Percentiles rank a stretch among this genome's conserved stretches.
Evolutionary conservation across 1,140 invertebrate genomes (phyloP).

Genomic region (Antheraea pernyi): DNA sequence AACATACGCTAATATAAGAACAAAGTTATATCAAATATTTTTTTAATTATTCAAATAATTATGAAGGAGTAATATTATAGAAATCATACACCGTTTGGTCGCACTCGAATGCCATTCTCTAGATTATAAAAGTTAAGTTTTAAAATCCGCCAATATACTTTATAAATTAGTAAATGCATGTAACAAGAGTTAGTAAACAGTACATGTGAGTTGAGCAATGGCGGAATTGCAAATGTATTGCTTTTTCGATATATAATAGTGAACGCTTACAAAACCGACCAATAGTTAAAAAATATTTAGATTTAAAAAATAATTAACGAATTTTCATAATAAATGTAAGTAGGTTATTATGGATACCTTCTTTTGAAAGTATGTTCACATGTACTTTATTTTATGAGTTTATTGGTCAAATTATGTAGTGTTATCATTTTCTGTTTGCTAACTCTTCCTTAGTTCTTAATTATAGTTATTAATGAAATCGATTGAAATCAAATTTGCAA

Average conservation of each 20-base stretch:
- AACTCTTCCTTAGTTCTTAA: not conserved
- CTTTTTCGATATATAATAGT: not conserved
- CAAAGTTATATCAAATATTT: too few relatives aligned
- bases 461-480: not conserved
- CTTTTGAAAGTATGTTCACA: not conserved
- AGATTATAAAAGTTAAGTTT: conserved; percentile 34
- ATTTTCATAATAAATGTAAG: not conserved
- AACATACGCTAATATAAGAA: too few relatives aligned
- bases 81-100: not conserved
- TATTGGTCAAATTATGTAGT: not conserved
- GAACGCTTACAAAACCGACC: not conserved
- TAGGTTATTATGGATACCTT: not conserved
- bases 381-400: not conserved
- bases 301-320: not conserved
- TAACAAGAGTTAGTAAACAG: not conserved
- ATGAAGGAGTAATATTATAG: too few relatives aligned
- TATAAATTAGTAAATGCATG: not conserved
- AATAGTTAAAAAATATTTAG: not conserved
- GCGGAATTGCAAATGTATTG: not conserved
- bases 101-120: conserved; percentile 40
- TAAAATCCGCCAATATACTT: conserved; percentile 25
- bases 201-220: not conserved
- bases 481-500: conserved; percentile 17
- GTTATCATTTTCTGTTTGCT: not conserved
- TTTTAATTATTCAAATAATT: too few relatives aligned